Conservation (phyloP, 2,888 invertebrate species). For the Lypha dubia region DNA sequence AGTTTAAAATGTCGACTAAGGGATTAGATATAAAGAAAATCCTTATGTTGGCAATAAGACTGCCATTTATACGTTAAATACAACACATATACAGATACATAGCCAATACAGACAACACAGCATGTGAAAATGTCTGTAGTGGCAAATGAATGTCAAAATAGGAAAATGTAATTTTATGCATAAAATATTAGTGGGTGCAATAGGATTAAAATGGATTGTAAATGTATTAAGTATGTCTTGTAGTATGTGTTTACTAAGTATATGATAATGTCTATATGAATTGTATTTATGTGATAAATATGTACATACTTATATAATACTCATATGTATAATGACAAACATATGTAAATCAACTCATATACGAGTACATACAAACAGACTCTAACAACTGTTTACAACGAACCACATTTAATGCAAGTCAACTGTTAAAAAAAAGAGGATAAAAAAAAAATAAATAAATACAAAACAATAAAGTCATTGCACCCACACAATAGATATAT, state of each 20-base stretch:
- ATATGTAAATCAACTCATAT: slow-evolving; percentile 10
- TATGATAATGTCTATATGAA: slow-evolving; percentile 47
- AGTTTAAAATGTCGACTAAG: slow-evolving; percentile 63
- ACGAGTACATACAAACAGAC: neutral
- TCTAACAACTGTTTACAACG: neutral
- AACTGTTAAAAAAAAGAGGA: slow-evolving; percentile 33
- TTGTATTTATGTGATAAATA: slow-evolving; percentile 46
- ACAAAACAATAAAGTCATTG: slow-evolving; percentile 65
- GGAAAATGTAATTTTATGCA: slow-evolving; percentile 64
- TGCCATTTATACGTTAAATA: slow-evolving; percentile 71
- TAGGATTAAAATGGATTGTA: slow-evolving; percentile 64
- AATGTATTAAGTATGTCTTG: slow-evolving; percentile 29
- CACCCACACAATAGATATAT: slow-evolving; percentile 68
- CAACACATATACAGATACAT: slow-evolving; percentile 40
- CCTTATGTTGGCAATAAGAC: slow-evolving; percentile 73
- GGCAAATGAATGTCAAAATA: slow-evolving; percentile 69
- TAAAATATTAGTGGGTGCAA: slow-evolving; percentile 61
- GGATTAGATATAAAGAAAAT: slow-evolving; percentile 68
- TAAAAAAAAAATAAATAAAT: slow-evolving; percentile 24
- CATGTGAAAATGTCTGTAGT: slow-evolving; percentile 18
- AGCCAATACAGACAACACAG: slow-evolving; percentile 1
- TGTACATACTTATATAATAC: no score
- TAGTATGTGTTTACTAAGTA: slow-evolving; percentile 37
- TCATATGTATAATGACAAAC: neutral
- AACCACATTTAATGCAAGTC: slow-evolving; percentile 38